Evolutionary conservation across 2,113 vertebrate genomes (phyloP).

Genomic region (Microcebus tavaratra): DNA sequence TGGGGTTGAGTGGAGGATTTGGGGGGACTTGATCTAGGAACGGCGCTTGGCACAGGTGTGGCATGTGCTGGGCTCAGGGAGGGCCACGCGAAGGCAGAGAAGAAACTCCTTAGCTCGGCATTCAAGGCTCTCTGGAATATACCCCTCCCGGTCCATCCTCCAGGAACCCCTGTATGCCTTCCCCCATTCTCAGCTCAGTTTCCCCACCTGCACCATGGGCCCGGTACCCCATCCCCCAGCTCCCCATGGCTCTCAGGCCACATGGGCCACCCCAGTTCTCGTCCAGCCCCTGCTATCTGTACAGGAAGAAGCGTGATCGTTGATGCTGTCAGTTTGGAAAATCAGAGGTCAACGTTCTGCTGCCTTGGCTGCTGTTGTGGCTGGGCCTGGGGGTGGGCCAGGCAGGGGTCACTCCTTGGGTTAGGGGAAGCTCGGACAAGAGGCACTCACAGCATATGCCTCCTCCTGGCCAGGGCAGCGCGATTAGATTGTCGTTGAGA

Average conservation of each 20-base stretch:
- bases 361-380: not conserved
- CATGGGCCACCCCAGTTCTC: not conserved
- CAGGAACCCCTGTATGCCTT: not conserved
- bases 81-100: not conserved
- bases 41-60: too few species aligned
- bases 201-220: not conserved
- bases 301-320: constrained; percentile 49
- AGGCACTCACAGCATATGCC: not conserved
- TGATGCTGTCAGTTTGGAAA: constrained; percentile 42
- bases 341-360: constrained; percentile 49
- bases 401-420: not conserved
- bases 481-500: constrained; percentile 33
- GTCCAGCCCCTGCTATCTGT: not conserved
- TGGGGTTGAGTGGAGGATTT: not conserved
- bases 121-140: not conserved
- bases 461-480: not conserved
- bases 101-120: not conserved
- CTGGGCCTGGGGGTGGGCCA: not conserved
- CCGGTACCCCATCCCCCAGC: not conserved
- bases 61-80: not conserved
- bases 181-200: not conserved
- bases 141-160: not conserved
- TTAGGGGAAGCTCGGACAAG: not conserved
- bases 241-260: not conserved
- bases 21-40: not conserved